Base-by-base conservation (phyloP, 2,888 invertebrate species). In the Yponomeuta sedellus region DNA sequence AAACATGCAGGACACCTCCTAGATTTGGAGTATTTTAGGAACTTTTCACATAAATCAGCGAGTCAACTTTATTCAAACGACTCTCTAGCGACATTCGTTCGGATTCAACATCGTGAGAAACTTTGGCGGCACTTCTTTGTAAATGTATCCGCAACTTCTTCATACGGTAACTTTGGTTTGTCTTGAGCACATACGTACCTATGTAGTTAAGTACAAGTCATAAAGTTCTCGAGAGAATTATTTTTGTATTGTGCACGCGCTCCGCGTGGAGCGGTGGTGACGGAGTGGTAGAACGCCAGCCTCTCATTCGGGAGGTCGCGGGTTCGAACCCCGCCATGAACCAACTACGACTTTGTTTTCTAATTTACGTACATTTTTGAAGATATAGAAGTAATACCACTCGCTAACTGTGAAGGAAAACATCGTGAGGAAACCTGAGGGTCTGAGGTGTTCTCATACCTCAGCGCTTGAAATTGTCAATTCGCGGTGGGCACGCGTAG, bases 51-150 rank as follows among this genome's bases (percentile, higher is more conserved):
- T 90, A 88, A 89, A 90, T 89, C 89, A 90, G 85, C 78, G 75
- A 77, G 75, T 83, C 86, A 89, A 89, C 88, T 90, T 89, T 89
- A 89, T 89, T 89, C 88, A 88, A 89, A 90, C 88, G 88, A 88
- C 88, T 88, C 89, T 88, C 88, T 79, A 79, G 88, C 82, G 88
- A 90, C 88, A 88, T 82, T 85, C 84, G 88, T 89, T 88, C 80
- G 83, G 81, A 82, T 39, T 62, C 19, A 62, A 19, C 16, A 28
- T 34, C 83, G 82, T 81, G 80, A 75, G 76, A 81, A 87, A 88
- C 83, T 88, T 87, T 78, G 75, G 34, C 39, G 16, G 19, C 34
- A 34, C 62, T 62, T 62, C 39, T 34, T 62, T 39, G 62, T 62
- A 62, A n/a, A 39, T 19, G 39, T 39, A 28, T 16, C 16, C 44